These are phyloP conservation scores for Tragelaphus strepsiceros DNA, from an alignment of 2,113 vertebrate species.

Conservation along the genomic window DNA sequence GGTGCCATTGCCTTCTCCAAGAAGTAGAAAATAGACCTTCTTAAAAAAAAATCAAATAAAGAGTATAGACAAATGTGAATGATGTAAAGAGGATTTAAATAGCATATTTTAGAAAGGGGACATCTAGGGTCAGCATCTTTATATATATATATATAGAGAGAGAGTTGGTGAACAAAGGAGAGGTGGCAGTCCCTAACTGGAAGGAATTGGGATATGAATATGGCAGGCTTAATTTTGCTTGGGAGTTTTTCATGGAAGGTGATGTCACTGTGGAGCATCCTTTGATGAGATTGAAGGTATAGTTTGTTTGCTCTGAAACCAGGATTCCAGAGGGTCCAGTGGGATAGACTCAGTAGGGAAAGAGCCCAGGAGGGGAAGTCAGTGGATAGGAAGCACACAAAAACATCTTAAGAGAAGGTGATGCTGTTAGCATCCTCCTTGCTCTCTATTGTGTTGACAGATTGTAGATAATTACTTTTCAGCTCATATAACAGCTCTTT, in stretches of 20 bases:
- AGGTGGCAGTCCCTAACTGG: background rate
- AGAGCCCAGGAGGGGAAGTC: background rate
- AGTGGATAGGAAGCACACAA: background rate
- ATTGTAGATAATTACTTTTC: background rate
- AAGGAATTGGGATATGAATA: background rate
- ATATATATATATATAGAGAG: too few relatives aligned
- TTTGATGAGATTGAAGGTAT: background rate
- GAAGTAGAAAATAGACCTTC: background rate
- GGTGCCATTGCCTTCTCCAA: background rate
- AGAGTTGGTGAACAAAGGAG: background rate
- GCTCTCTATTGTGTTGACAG: background rate
- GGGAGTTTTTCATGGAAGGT: background rate
- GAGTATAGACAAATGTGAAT: background rate
- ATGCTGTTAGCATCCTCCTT: background rate
- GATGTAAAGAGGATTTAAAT: background rate
- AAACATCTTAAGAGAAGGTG: background rate
- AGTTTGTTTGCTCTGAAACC: background rate
- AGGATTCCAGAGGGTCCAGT: background rate
- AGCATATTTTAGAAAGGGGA: background rate
- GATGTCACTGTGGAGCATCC: background rate
- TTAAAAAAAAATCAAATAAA: background rate
- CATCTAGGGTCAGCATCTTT: background rate
- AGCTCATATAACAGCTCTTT: background rate
- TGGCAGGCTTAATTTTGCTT: background rate
- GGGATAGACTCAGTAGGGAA: background rate